A percentile compares a stretch with the other conserved stretches of the same genome.
phyloP scores from a whole-genome alignment of 2,888 invertebrate genomes.

The Marasmarcha lunaedactyla region DNA sequence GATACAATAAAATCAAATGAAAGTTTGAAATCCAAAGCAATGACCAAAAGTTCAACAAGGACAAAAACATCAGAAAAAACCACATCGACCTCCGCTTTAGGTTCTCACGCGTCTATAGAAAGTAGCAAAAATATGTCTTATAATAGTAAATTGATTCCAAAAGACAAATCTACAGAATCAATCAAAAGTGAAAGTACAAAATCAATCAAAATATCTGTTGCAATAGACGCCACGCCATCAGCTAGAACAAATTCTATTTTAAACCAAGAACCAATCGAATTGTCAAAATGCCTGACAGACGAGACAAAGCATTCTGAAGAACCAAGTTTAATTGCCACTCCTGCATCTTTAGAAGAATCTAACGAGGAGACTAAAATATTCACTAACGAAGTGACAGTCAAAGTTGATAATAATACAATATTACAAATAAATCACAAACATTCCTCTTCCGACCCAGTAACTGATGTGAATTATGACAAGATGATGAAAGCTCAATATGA shows the following conservation, averaged over 20 bases:
- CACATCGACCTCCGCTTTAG: constrained; percentile 55
- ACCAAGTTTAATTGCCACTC: constrained; percentile 39
- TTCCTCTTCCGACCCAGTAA: constrained; percentile 77
- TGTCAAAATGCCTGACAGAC: constrained; percentile 72
- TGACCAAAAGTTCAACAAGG: constrained; percentile 22
- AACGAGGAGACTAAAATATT: constrained; percentile 28
- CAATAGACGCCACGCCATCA: constrained; percentile 82
- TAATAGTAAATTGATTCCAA: constrained; percentile 26
- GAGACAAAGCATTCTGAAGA: constrained; percentile 40
- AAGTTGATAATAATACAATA: constrained; percentile 23
- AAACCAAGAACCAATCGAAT: constrained; percentile 81
- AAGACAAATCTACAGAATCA: constrained; percentile 51
- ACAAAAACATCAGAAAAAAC: constrained; percentile 56
- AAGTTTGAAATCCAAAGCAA: constrained; percentile 26
- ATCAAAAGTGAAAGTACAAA: constrained; percentile 56
- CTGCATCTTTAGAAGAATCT: constrained; percentile 41
- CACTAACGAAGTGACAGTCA: constrained; percentile 41
- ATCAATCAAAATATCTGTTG: constrained; percentile 80
- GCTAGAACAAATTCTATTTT: constrained; percentile 79
- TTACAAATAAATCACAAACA: constrained; percentile 73
- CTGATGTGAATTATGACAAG: constrained; percentile 64
- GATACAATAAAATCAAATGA: constrained; percentile 26
- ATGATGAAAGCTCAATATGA: constrained; percentile 36
- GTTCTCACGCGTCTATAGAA: constrained; percentile 49
- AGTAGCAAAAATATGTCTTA: constrained; percentile 40